phyloP scores from a whole-genome alignment of 2,797 vertebrate genomes.

The Epinephelus awoara region DNA sequence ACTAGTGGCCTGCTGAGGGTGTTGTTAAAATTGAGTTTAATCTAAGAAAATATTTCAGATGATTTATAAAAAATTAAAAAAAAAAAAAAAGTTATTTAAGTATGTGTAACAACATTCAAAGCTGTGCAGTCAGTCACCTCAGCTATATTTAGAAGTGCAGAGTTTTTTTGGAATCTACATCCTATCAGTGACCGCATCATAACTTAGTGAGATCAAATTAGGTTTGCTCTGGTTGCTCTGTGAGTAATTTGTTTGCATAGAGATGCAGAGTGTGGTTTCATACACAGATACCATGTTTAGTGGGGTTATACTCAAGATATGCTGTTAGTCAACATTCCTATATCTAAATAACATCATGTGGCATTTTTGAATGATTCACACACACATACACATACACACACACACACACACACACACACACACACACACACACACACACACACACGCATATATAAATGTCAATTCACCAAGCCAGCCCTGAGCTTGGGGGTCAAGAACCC shows the following conservation, averaged over 20 bases:
- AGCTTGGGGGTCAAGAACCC: too few species aligned
- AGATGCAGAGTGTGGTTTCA: background rate
- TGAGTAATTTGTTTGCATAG: background rate
- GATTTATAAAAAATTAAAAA: background rate
- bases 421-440: too few species aligned
- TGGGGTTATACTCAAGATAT: background rate
- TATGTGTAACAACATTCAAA: background rate
- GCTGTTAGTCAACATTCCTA: background rate
- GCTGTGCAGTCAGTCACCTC: constrained; percentile 10
- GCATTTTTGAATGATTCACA: background rate
- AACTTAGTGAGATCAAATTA: background rate
- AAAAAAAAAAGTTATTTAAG: background rate
- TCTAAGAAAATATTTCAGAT: background rate
- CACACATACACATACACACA: too few species aligned
- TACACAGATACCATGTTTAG: background rate
- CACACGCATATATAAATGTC: too few species aligned
- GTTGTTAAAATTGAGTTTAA: background rate
- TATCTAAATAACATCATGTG: background rate
- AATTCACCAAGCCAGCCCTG: too few species aligned
- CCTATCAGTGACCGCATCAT: constrained; percentile 4
- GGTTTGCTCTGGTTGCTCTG: background rate
- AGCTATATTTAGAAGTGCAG: background rate
- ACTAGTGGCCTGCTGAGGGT: background rate
- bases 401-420: too few species aligned
- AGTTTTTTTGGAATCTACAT: background rate